Conservation (phyloP, 2,888 invertebrate genomes). For the Steinernema carpocapsae region DNA sequence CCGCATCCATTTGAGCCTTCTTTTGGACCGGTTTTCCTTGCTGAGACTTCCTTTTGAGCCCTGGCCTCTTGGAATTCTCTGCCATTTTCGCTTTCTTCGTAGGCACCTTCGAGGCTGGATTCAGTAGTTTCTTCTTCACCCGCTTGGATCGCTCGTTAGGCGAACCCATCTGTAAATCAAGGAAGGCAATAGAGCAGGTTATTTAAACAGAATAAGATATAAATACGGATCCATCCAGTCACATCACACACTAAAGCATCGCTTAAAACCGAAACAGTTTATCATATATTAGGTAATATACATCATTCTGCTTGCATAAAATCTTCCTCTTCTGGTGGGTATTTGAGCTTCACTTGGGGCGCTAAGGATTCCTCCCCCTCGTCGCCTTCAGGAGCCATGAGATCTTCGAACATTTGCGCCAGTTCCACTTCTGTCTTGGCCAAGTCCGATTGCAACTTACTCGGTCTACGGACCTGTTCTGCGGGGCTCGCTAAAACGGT, state of each 20-base stretch:
- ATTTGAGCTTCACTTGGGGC: neutral
- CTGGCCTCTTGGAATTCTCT: neutral
- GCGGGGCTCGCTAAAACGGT: neutral
- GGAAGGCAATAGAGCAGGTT: neutral
- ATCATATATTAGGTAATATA: neutral
- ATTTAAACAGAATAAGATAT: neutral
- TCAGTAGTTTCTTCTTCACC: neutral
- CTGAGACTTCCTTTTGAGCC: neutral
- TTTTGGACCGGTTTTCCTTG: neutral
- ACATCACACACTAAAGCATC: neutral
- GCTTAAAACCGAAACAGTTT: neutral
- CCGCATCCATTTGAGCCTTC: neutral
- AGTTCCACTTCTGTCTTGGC: neutral
- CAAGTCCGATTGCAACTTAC: neutral
- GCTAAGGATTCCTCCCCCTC: neutral
- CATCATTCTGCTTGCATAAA: neutral
- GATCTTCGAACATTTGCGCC: neutral
- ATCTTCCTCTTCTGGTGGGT: neutral
- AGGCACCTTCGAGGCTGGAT: neutral
- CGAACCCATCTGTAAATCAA: neutral
- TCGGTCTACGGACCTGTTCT: neutral
- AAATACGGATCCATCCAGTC: neutral
- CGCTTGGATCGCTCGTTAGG: neutral
- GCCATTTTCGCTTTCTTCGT: neutral
- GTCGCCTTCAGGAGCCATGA: neutral